Evolutionary conservation across 2,888 invertebrate species (phyloP), one percentile per base, ranked within the genome.

Genomic region (Megamerina dolium): DNA sequence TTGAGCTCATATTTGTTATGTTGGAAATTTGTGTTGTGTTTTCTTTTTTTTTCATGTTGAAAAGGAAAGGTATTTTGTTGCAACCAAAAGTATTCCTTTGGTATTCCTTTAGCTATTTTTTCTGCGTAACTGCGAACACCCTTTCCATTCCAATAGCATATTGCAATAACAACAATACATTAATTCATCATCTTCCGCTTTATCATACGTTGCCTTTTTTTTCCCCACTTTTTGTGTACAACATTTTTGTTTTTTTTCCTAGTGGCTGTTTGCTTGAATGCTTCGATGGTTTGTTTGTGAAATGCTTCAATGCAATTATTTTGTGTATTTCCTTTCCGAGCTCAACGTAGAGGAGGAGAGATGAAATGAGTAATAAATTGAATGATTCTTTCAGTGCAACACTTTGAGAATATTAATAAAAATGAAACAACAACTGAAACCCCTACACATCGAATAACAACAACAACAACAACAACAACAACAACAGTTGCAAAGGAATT

Each of bases 1-100:
- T 46, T 49, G 44, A 48, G 48, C 50, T 53, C 50, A 51, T 50
- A 46, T 49, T 50, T 43, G 47, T 39, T 43, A 49, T 51, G 51
- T 50, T 46, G 49, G 42, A 48, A 49, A 18, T 34, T 34, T 34
- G 9, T 34, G 9, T 34, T 34, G 34, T 8, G 17, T n/a, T n/a
- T 19, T 19, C 4, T 12, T 19, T 19, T 3, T 18, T 33, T 12
- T 33, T 17, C 9, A 18, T 34, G 19, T 34, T 18, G 34, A 17
- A 9, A 12, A n/a, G 34, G 10, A 16, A 16, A 14, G 31, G 31
- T 10, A 14, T 31, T 16, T 12, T 13, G 31, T 23, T n/a, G 31
- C 14, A 14, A 34, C 19, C 19, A 20, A 19, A 17, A 19, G 34
- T 18, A 34, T 34, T 34, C 20, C 16, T 34, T 13, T 17, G 34